A percentile compares a stretch with the other conserved stretches of the same genome.
These are phyloP conservation scores for Hemiprocne comata DNA, from an alignment of 2,113 vertebrate genomes.

Conservation along the genomic window DNA sequence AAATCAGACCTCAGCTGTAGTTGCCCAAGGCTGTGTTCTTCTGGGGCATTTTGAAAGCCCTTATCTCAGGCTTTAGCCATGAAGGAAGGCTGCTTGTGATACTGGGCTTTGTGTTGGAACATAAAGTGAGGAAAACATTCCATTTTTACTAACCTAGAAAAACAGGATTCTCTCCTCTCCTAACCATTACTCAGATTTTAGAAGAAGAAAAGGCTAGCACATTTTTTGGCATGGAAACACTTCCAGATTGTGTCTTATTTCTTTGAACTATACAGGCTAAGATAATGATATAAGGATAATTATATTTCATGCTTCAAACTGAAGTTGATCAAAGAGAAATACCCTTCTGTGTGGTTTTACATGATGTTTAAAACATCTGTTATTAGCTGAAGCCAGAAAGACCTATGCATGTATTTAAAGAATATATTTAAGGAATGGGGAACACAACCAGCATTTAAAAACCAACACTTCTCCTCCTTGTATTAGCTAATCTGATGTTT, in stretches of 20 bases:
- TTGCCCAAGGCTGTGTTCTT: not conserved
- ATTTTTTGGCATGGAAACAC: conserved; percentile 76
- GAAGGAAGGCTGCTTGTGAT: not conserved
- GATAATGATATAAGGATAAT: conserved; percentile 80
- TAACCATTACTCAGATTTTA: conserved; percentile 39
- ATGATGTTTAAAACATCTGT: conserved; percentile 67
- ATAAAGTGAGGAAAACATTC: not conserved
- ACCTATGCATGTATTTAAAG: conserved; percentile 58
- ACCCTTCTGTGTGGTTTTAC: conserved; percentile 62
- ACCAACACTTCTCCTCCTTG: not conserved
- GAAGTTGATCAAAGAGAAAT: conserved; percentile 77
- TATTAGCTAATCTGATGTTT: not conserved
- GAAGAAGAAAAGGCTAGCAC: conserved; percentile 80
- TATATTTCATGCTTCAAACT: conserved; percentile 77
- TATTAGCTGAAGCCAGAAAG: conserved; percentile 61
- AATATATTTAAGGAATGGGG: conserved; percentile 27
- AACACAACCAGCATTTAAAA: not conserved
- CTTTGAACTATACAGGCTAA: conserved; percentile 77
- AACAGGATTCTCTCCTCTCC: not conserved
- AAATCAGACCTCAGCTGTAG: not conserved
- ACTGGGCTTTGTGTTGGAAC: not conserved
- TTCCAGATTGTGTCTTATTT: conserved; percentile 83
- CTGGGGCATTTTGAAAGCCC: not conserved
- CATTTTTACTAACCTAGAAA: not conserved
- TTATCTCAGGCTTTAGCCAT: not conserved